A percentile compares a stretch with the other conserved stretches of the same genome.
These are phyloP conservation scores for Halichoeres trimaculatus DNA, from an alignment of 2,113 vertebrate species.

Conservation along the genomic window DNA sequence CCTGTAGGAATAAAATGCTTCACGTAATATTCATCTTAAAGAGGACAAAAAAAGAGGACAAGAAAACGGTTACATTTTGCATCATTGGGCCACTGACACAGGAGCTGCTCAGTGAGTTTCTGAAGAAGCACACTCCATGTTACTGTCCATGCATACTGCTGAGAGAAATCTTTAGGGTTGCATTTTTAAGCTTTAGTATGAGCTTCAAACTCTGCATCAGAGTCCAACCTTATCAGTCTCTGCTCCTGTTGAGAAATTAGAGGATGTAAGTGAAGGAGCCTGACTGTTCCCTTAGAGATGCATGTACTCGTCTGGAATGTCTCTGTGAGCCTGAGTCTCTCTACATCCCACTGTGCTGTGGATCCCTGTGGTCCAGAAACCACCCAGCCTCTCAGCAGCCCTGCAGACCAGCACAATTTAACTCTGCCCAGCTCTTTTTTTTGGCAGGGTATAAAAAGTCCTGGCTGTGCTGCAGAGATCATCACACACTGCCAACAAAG, in stretches of 20 bases:
- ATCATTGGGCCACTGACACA: no score
- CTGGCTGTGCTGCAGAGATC: slow-evolving; percentile 43
- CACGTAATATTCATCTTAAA: no score
- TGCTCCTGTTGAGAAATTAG: slow-evolving; percentile 8
- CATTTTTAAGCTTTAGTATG: neutral
- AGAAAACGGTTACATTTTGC: no score
- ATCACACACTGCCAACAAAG: slow-evolving; percentile 25
- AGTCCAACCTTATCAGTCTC: slow-evolving; percentile 11
- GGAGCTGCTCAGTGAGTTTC: neutral
- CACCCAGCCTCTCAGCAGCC: slow-evolving; percentile 29
- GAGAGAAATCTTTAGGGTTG: neutral
- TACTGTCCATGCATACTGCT: no score
- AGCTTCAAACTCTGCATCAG: no score
- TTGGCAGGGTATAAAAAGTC: slow-evolving; percentile 42
- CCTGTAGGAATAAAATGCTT: no score
- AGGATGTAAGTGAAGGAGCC: slow-evolving; percentile 24
- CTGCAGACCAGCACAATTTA: slow-evolving; percentile 37
- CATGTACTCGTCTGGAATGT: slow-evolving; percentile 53
- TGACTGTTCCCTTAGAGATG: slow-evolving; percentile 47
- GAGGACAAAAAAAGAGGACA: no score
- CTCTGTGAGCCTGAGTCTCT: slow-evolving; percentile 14
- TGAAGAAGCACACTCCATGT: neutral
- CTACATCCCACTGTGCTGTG: slow-evolving; percentile 38
- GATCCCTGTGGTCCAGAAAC: slow-evolving; percentile 40
- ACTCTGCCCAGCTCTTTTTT: slow-evolving; percentile 34